These are phyloP conservation scores for Tipula unca DNA, from an alignment of 2,888 invertebrate species.

Conservation along the genomic window DNA sequence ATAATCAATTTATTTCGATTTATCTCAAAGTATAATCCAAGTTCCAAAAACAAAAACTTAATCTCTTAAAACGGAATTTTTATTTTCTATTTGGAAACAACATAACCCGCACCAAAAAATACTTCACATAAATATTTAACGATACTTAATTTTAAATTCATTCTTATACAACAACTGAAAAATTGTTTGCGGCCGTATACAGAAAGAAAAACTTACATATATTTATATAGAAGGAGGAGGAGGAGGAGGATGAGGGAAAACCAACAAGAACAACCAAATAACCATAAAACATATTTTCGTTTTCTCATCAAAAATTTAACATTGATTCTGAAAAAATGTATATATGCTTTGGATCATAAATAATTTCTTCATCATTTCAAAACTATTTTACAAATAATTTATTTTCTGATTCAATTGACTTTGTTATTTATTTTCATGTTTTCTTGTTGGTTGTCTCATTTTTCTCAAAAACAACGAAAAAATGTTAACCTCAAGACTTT, in stretches of 20 bases:
- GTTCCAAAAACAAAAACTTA: not conserved
- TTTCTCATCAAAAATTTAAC: conserved; percentile 14
- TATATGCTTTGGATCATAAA: not conserved
- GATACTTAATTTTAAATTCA: not conserved
- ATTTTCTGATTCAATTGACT: conserved; percentile 18
- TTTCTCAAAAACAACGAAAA: no score
- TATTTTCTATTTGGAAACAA: not conserved
- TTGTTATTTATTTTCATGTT: not conserved
- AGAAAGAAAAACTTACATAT: not conserved
- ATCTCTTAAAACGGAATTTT: not conserved
- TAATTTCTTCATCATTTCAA: conserved; percentile 17
- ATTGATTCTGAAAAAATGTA: not conserved
- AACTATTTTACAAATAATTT: conserved; percentile 18
- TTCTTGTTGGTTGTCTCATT: no score
- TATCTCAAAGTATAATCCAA: not conserved
- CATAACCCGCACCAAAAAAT: not conserved
- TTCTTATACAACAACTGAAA: not conserved
- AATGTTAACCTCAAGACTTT: no score
- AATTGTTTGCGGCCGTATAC: not conserved
- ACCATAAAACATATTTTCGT: not conserved
- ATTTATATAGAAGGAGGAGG: no score
- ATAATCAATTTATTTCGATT: not conserved
- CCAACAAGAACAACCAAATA: not conserved
- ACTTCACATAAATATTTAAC: not conserved
- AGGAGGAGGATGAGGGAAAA: no score